Conservation (phyloP, 1,140 invertebrate genomes). For the Zophobas morio region DNA sequence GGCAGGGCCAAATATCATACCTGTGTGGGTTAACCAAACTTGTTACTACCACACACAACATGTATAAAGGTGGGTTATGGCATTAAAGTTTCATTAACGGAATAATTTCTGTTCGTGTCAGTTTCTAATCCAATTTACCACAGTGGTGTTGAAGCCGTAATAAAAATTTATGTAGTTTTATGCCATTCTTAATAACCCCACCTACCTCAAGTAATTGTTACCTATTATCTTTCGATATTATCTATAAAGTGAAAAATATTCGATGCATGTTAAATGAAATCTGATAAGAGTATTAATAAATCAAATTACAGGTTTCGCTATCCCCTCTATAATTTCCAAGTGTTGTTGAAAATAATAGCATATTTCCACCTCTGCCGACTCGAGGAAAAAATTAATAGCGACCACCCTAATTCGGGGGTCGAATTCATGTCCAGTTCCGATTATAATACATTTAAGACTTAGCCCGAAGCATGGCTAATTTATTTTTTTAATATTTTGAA, state of each 20-base stretch:
- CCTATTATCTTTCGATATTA: not conserved
- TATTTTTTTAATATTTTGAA: too few species aligned
- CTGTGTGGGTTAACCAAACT: conserved; percentile 30
- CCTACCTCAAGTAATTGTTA: not conserved
- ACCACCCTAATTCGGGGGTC: not conserved
- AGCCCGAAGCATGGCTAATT: too few species aligned
- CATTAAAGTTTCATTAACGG: conserved; percentile 38
- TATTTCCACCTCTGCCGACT: not conserved
- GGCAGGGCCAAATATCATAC: conserved; percentile 16
- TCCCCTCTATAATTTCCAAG: conserved; percentile 17
- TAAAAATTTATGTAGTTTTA: not conserved
- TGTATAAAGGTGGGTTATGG: conserved; percentile 14
- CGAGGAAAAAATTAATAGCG: not conserved
- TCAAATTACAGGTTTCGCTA: conserved; percentile 3
- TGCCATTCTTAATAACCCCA: not conserved
- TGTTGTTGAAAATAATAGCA: not conserved
- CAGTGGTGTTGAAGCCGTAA: conserved; percentile 1
- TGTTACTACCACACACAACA: not conserved
- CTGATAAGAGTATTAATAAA: conserved; percentile 32
- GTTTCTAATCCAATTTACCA: conserved; percentile 27
- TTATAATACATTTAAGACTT: too few species aligned
- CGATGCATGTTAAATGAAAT: conserved; percentile 22
- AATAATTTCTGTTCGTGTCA: conserved; percentile 37
- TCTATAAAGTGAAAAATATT: conserved; percentile 28
- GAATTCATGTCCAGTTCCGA: too few species aligned